phyloP scores from a whole-genome alignment of 2,797 vertebrate genomes.

The Dallia pectoralis region DNA sequence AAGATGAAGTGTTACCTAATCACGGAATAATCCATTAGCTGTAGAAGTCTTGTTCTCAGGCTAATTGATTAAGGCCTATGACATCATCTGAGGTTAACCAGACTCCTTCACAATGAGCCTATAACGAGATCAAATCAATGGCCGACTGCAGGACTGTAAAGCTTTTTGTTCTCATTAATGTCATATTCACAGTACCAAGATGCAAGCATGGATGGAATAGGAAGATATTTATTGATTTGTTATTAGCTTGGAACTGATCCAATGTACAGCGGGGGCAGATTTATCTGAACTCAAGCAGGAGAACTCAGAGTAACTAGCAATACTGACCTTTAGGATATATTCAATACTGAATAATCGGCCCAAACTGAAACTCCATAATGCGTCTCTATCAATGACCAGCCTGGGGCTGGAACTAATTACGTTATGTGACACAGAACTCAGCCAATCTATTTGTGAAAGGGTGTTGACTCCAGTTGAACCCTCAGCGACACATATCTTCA shows the following conservation, averaged over 20 bases:
- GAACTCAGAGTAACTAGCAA: constrained; percentile 23
- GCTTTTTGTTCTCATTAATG: constrained; percentile 58
- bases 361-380: constrained; percentile 25
- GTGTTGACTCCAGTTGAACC: constrained; percentile 34
- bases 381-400: constrained; percentile 37
- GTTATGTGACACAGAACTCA: constrained; percentile 13
- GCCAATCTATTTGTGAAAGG: constrained; percentile 13
- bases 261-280: constrained; percentile 28
- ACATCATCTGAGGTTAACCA: constrained; percentile 66
- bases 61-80: constrained; percentile 64
- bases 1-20: constrained; percentile 19
- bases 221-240: constrained; percentile 57
- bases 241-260: constrained; percentile 35
- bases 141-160: constrained; percentile 25
- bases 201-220: constrained; percentile 41
- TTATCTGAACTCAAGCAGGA: constrained; percentile 23
- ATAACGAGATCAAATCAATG: constrained; percentile 70
- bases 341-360: constrained; percentile 32
- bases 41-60: constrained; percentile 48
- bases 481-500: constrained; percentile 18
- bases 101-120: constrained; percentile 61
- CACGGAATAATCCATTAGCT: constrained; percentile 41
- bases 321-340: constrained; percentile 44
- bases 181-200: constrained; percentile 58
- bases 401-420: constrained; percentile 23